Percentiles rank a stretch among this genome's conserved stretches.
Conservation (phyloP, 2,888 invertebrate genomes). For the Pollenia amentaria region DNA sequence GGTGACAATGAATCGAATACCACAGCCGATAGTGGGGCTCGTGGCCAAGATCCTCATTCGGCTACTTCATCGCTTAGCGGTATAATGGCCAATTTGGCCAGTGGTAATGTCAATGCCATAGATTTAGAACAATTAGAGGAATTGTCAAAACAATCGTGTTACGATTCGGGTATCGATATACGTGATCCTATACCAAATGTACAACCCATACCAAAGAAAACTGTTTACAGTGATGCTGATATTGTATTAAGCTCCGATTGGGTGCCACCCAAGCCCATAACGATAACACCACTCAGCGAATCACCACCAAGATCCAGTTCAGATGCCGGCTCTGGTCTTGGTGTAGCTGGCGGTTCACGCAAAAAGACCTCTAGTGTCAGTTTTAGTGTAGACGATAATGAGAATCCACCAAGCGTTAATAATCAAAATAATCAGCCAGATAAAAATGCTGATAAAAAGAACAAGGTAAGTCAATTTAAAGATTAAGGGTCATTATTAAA, state of each 20-base stretch:
- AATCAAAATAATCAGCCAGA: constrained; percentile 77
- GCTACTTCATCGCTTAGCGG: constrained; percentile 81
- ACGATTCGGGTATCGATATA: constrained; percentile 95
- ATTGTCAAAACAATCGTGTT: constrained; percentile 93
- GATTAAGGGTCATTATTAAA: too few relatives aligned
- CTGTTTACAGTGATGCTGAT: constrained; percentile 93
- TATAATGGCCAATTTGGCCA: constrained; percentile 71
- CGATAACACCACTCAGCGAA: constrained; percentile 89
- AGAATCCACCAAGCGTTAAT: constrained; percentile 73
- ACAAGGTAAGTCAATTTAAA: constrained; percentile 86
- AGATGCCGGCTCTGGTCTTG: constrained; percentile 82
- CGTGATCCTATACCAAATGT: constrained; percentile 90
- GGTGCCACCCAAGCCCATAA: constrained; percentile 93
- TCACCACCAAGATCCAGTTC: constrained; percentile 83
- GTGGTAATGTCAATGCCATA: constrained; percentile 79
- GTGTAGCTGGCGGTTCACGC: constrained; percentile 85
- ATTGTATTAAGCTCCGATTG: constrained; percentile 94
- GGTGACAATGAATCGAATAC: constrained; percentile 83
- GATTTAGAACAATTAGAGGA: constrained; percentile 86
- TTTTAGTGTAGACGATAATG: constrained; percentile 88
- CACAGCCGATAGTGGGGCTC: constrained; percentile 82
- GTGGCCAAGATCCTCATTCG: constrained; percentile 81
- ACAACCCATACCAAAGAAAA: constrained; percentile 86
- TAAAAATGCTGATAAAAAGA: constrained; percentile 87
- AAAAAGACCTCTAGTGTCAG: constrained; percentile 90